Evolutionary conservation across 2,888 invertebrate species (phyloP), one percentile per base, ranked within the genome.

Genomic region (Zygaena filipendulae): DNA sequence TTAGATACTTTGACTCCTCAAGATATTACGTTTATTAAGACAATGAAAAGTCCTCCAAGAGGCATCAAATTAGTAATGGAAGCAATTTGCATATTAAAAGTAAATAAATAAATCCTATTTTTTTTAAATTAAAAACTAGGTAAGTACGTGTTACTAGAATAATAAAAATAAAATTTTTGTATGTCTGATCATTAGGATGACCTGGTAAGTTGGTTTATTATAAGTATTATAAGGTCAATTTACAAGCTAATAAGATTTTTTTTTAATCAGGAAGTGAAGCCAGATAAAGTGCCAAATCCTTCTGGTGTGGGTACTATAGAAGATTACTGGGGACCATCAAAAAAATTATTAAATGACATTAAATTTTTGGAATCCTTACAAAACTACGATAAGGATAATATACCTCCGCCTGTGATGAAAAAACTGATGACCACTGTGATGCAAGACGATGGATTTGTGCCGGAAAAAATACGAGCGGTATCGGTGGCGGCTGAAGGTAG

Each of bases 21-120:
- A 29, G 97, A 95, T 56, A 94, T 98, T 39, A 91, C 95, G 3
- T 87, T 95, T 37, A 91, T 98, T 21, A 96, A 95, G 67, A 90
- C 95, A 0, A 97, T 98, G 97, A 96, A 95, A 77, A 94, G 90
- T 75, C 97, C 97, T 0, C 97, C 97, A 0, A 83, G 87, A 42
- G 91, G 91, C 11, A 91, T 98, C 4, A 92, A 90, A 50, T 75
- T 94, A 12, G 91, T 97, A 3, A 93, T 97, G 94, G 97, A 97
- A 69, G 94, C 94, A 23, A 87, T 98, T 38, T 97, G 97, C 56
- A 92, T 97, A 47, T 82, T 97, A 37, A 91, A 94, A 82, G 88
- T 87, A 66, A 33, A 12, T 13, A 16, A 23, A 16, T 16, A 16
- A 16, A 6, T 16, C 7, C 7, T 16, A 16, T 6, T 16, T 16